Conservation (phyloP, 2,888 invertebrate genomes). For the Metopia argyrocephala region DNA sequence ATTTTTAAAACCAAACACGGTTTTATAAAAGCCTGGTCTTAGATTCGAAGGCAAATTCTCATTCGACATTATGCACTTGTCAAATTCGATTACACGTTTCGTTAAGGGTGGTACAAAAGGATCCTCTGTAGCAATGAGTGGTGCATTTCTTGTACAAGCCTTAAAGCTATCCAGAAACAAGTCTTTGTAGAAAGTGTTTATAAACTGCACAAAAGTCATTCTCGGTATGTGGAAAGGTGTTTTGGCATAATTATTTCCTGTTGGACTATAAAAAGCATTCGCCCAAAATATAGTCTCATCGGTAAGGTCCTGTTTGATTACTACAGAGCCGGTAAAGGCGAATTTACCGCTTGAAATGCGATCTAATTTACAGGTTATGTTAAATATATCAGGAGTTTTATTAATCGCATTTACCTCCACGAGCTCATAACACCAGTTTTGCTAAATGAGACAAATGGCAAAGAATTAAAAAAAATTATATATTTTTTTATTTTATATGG, state of each 20-base stretch:
- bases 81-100: background rate
- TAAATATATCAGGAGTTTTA: background rate
- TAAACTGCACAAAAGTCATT: background rate
- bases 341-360: background rate
- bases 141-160: slow-evolving; percentile 14
- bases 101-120: slow-evolving; percentile 6
- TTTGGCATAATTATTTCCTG: background rate
- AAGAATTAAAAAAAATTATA: too few species aligned
- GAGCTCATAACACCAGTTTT: too few species aligned
- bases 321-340: background rate
- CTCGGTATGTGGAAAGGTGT: background rate
- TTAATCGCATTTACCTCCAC: too few species aligned
- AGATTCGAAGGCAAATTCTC: background rate
- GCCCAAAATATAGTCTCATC: background rate
- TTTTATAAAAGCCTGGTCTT: slow-evolving; percentile 8
- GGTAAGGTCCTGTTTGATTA: background rate
- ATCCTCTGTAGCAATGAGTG: background rate
- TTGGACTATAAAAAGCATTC: background rate
- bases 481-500: too few species aligned
- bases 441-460: too few species aligned
- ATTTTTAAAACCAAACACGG: background rate
- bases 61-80: background rate
- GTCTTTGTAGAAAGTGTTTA: slow-evolving; percentile 4
- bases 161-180: background rate
- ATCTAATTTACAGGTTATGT: background rate